These are phyloP conservation scores for Aurelia sp. DNA, from an alignment of 30 jellyfish, hydroid and myxozoan genomes.

Conservation along the genomic window DNA sequence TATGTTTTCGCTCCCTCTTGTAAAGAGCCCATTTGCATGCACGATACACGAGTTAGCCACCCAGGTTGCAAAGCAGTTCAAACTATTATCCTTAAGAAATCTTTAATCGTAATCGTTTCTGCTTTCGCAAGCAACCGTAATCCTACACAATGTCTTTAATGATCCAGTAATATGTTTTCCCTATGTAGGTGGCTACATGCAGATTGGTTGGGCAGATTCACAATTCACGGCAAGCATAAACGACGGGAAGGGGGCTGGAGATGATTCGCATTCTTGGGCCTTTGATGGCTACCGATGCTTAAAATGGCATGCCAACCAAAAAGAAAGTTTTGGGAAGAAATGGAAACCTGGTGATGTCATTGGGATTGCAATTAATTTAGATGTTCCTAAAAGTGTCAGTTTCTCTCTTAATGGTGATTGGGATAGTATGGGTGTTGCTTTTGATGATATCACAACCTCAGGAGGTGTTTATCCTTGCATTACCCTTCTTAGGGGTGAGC, in stretches of 20 bases:
- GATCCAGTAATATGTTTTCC: no score
- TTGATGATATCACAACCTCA: constrained; percentile 19
- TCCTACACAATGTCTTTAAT: no score
- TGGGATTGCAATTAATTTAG: constrained; percentile 63
- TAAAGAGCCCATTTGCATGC: no score
- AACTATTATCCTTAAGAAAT: no score
- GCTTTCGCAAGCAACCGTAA: no score
- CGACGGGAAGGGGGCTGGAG: constrained; percentile 75
- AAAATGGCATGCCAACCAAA: constrained; percentile 67
- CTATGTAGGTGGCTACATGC: constrained; percentile 74
- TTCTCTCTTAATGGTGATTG: constrained; percentile 70
- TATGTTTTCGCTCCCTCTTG: no score
- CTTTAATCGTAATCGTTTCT: no score
- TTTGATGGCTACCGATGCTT: constrained; percentile 69
- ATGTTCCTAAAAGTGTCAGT: constrained; percentile 22
- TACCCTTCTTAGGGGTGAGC: constrained; percentile 62
- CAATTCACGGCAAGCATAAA: constrained; percentile 37
- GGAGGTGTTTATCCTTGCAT: constrained; percentile 54
- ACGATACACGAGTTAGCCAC: no score
- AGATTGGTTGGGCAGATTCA: constrained; percentile 75
- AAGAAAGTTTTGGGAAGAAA: constrained; percentile 52
- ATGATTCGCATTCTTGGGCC: constrained; percentile 75
- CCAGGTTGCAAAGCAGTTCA: no score
- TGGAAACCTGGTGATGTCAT: constrained; percentile 75
- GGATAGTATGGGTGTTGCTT: constrained; percentile 59